Evolutionary conservation across 2,888 invertebrate species (phyloP), one percentile per base, ranked within the genome.

Genomic region (Dryadula phaetusa): DNA sequence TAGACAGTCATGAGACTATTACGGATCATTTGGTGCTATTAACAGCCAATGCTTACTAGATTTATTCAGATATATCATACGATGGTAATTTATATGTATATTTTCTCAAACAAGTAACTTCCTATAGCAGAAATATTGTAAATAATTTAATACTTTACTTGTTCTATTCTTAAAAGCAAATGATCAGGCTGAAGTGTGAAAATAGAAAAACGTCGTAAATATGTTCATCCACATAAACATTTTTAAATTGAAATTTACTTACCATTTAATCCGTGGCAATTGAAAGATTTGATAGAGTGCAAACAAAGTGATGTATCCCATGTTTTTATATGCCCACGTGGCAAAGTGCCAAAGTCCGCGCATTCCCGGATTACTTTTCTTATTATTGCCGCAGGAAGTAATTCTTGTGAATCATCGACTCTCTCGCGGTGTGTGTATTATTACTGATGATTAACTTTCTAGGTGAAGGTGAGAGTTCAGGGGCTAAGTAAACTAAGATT

Each of bases 291-390:
- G 83, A 85, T 82, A 82, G 82, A 81, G 79, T 83, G 80, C 74
- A 79, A 80, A 80, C 75, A 77, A 80, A 82, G 81, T 80, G 78
- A 76, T 80, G 81, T 81, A 84, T 83, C 78, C 79, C 78, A 75
- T 77, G 72, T 68, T 63, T 63, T 67, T 64, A 44, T 72, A 72
- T 69, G 72, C 73, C 71, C 65, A 74, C 64, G 72, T 89, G 89
- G 89, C 84, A 62, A 65, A 62, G 60, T 74, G 90, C 90, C 90
- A 90, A 82, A 77, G 74, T 75, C 72, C 73, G 74, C 74, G 77
- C 82, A 86, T 86, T 84, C 82, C 79, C 79, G 76, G 72, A 75
- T 77, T 76, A 78, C 72, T 80, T 82, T 79, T 80, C 79, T 80
- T 74, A 73, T 79, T 82, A 81, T 80, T 79, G 79, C 76, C 75